phyloP scores from a whole-genome alignment of 2,113 vertebrate genomes.

The Haliaeetus leucogaster region DNA sequence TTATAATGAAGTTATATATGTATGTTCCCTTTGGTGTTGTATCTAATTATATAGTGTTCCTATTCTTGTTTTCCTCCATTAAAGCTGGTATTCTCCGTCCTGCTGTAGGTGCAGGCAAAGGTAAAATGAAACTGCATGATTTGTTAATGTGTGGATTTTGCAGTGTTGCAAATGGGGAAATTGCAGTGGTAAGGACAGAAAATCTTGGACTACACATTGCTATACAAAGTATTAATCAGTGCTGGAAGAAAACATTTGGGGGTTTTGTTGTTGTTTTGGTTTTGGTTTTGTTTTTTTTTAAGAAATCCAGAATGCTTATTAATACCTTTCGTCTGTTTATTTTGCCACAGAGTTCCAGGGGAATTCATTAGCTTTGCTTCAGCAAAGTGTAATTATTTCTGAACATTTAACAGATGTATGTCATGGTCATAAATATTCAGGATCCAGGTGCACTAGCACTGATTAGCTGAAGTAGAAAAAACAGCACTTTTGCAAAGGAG shows the following conservation, averaged over 20 bases:
- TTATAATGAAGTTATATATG: conserved; percentile 31
- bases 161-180: conserved; percentile 70
- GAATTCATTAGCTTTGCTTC: conserved; percentile 51
- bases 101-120: conserved; percentile 88
- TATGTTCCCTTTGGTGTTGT: conserved; percentile 62
- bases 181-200: conserved; percentile 64
- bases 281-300: not conserved
- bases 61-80: conserved; percentile 78
- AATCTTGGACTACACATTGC: conserved; percentile 5
- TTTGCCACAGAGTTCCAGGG: conserved; percentile 17
- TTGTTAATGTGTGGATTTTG: conserved; percentile 73
- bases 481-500: not conserved
- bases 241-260: not conserved
- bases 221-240: not conserved
- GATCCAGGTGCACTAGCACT: conserved; percentile 11
- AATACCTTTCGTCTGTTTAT: conserved; percentile 30
- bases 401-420: not conserved
- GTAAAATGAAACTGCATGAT: conserved; percentile 84
- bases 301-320: not conserved
- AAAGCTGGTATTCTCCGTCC: conserved; percentile 84
- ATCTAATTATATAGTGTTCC: conserved; percentile 76
- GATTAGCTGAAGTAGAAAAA: conserved; percentile 14
- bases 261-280: not conserved
- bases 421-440: conserved; percentile 15
- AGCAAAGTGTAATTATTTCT: conserved; percentile 35